Conservation (phyloP, 2,797 vertebrate species). For the Bradypus variegatus region DNA sequence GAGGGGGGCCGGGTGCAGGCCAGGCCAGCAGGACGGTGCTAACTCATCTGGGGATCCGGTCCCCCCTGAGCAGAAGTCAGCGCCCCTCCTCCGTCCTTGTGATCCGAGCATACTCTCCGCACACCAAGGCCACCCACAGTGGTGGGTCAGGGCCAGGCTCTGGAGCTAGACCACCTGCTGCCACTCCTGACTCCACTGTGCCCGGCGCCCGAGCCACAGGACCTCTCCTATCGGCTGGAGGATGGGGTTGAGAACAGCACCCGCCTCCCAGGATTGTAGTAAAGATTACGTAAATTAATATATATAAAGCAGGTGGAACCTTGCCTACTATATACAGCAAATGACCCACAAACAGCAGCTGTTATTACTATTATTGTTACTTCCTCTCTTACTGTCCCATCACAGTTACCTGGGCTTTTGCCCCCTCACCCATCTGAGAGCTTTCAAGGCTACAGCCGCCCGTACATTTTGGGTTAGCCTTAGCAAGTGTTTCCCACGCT, state of each 20-base stretch:
- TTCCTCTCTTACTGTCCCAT: not conserved
- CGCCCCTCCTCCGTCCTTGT: not conserved
- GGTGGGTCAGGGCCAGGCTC: not conserved
- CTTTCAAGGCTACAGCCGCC: not conserved
- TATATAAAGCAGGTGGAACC: not conserved
- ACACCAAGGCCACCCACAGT: not conserved
- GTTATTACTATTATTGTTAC: fast-evolving
- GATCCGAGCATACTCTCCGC: no score
- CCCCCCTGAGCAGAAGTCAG: not conserved
- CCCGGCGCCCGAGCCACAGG: fast-evolving
- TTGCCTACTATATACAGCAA: not conserved
- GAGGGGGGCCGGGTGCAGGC: fast-evolving
- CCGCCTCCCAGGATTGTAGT: not conserved
- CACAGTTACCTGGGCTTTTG: fast-evolving
- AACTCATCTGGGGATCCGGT: not conserved
- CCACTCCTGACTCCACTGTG: not conserved
- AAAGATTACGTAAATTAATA: not conserved
- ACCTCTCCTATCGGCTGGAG: not conserved
- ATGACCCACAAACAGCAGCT: fast-evolving
- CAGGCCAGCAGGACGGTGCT: not conserved
- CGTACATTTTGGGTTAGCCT: not conserved
- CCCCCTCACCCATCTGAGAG: not conserved
- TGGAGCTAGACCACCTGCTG: not conserved
- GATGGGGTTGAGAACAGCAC: not conserved
- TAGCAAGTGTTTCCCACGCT: not conserved